A percentile compares a stretch with the other conserved stretches of the same genome.
phyloP scores from a whole-genome alignment of 2,797 vertebrate species.

The Alectoris magna region DNA sequence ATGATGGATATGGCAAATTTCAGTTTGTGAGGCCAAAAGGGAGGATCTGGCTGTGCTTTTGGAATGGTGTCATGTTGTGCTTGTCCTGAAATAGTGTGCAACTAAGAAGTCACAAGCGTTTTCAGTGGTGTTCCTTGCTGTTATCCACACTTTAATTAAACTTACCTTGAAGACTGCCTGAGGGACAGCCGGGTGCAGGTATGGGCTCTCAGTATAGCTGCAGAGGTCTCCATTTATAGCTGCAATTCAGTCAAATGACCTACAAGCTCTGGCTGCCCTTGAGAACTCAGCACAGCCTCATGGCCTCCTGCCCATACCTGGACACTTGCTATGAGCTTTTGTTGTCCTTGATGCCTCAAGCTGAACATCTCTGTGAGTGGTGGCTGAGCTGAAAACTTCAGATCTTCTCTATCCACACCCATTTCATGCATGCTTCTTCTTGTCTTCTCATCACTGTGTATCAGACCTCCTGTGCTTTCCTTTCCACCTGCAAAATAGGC shows the following conservation, averaged over 20 bases:
- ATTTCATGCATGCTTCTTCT: neutral
- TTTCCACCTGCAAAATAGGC: neutral
- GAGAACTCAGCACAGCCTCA: neutral
- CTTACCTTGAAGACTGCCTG: constrained; percentile 1
- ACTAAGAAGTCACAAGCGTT: neutral
- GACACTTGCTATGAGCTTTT: neutral
- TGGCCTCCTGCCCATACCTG: neutral
- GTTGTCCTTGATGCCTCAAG: neutral
- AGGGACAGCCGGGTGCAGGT: neutral
- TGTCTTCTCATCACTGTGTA: neutral
- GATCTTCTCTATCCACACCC: neutral
- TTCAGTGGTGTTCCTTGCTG: neutral
- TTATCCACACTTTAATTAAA: constrained; percentile 18
- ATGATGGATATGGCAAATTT: fast-evolving
- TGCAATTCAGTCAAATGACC: neutral
- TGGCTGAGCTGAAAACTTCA: neutral
- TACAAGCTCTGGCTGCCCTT: constrained; percentile 28
- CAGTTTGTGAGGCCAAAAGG: neutral
- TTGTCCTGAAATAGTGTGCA: neutral
- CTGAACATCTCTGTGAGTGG: neutral
- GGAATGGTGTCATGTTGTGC: neutral
- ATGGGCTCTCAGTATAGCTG: neutral
- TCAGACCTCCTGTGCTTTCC: neutral
- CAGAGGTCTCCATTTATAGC: neutral
- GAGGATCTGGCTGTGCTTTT: neutral